Base-by-base conservation (phyloP, 2,113 vertebrate genomes). In the Misgurnus mizolepis region DNA sequence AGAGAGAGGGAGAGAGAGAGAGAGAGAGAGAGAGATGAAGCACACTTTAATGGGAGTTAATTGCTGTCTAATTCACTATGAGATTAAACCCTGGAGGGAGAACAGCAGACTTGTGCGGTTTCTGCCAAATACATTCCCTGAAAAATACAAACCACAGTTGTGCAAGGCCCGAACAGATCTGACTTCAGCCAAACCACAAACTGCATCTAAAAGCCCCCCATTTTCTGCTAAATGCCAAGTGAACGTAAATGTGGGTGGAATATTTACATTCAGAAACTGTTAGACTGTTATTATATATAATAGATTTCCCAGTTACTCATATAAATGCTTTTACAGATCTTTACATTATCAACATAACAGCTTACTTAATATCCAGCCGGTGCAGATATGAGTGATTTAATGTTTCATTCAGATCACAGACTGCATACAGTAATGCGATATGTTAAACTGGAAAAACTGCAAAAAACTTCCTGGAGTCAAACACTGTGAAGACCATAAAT, bases 41-140 rank as follows among this genome's bases (percentile, higher is more conserved):
- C 53, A 39, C n/a, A 45, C 45, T 60, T 68, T 69, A 83, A 79
- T 79, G 70, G 69, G 40, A 68, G 62, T 58, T 83, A 79, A 79
- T 83, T 74, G 34, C 69, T 67, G 68, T 67, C 58, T 73, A 77
- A 58, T 66, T 79, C 45, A 34, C 39, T 76, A 18, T 58, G 6
- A 65, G 55, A 60, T 73, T 62, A 78, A 82, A 78, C 50, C 70
- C 39, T 4, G 18, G 18, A 58, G 67, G 40, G 58, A 45, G 40
- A 74, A 55, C 43, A 62, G 39, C 74, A 70, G 47, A 56, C 71
- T 15, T 58, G n/a, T 53, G 22, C 43, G 58, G 71, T 80, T 67
- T 58, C 49, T 66, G 61, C 78, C 64, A 53, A 43, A 41, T 14
- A 45, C 55, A 45, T 74, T 74, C 71, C 40, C 55, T 60, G 6